These are phyloP conservation scores for Sylvicola cinctus DNA, from an alignment of 2,888 invertebrate genomes.

Conservation along the genomic window DNA sequence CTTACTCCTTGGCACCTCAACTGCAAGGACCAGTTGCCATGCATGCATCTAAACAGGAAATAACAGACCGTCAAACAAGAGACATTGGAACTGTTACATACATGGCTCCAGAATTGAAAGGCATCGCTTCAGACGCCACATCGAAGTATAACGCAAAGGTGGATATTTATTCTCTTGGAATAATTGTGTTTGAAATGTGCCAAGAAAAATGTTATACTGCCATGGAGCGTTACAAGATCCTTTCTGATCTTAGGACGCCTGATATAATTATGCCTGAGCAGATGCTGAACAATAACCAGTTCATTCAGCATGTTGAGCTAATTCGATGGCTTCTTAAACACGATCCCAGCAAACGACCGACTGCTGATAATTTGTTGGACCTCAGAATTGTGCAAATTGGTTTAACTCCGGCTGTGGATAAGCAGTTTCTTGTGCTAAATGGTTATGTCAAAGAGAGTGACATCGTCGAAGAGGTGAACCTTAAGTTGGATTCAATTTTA, in stretches of 20 bases:
- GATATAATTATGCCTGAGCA: conserved; percentile 50
- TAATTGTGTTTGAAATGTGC: conserved; percentile 93
- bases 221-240: conserved; percentile 71
- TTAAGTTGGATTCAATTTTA: no score
- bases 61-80: conserved; percentile 34
- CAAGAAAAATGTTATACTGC: conserved; percentile 61
- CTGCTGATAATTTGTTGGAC: conserved; percentile 65
- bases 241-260: conserved; percentile 47
- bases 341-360: conserved; percentile 63
- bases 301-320: conserved; percentile 31
- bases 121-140: conserved; percentile 43
- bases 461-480: no score
- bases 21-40: not conserved
- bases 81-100: conserved; percentile 90
- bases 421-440: no score
- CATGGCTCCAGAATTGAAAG: conserved; percentile 79
- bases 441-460: no score
- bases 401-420: no score
- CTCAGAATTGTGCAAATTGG: no score
- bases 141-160: conserved; percentile 86
- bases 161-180: conserved; percentile 69
- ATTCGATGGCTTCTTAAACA: conserved; percentile 59
- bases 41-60: conserved; percentile 11
- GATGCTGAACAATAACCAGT: conserved; percentile 27
- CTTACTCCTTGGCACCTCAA: conserved; percentile 33